These are phyloP conservation scores for Epirrita christyi DNA, from an alignment of 2,888 invertebrate species.

Conservation along the genomic window DNA sequence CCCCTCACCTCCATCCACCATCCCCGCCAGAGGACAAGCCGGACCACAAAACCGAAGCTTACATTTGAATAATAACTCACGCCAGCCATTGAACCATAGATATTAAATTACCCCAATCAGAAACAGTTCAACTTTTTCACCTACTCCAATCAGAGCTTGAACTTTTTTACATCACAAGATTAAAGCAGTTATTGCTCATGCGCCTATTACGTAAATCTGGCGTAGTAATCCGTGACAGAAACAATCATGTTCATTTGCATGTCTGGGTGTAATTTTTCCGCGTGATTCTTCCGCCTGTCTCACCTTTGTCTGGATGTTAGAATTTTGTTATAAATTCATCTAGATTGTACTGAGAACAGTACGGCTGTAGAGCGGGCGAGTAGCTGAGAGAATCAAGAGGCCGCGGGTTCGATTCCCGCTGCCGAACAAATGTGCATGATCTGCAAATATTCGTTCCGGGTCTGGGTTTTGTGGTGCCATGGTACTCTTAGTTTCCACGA, in stretches of 20 bases:
- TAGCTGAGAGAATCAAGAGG: too few species aligned
- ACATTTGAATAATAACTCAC: conserved; percentile 41
- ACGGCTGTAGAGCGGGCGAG: too few species aligned
- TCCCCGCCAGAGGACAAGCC: conserved; percentile 35
- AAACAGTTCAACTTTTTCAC: conserved; percentile 27
- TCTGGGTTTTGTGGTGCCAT: too few species aligned
- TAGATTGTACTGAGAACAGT: conserved; percentile 23
- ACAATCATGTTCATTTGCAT: conserved; percentile 67
- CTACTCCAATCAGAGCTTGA: conserved; percentile 27
- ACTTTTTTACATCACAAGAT: conserved; percentile 32
- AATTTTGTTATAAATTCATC: conserved; percentile 32
- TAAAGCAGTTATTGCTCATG: conserved; percentile 31
- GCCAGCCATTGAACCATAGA: conserved; percentile 34
- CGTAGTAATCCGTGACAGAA: conserved; percentile 55
- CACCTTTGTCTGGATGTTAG: conserved; percentile 54
- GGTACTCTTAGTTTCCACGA: too few species aligned
- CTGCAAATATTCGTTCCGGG: too few species aligned
- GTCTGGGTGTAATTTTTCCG: conserved; percentile 56
- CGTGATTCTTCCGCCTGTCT: conserved; percentile 61
- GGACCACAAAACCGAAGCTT: conserved; percentile 42
- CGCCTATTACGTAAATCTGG: conserved; percentile 40
- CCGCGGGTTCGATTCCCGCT: too few species aligned
- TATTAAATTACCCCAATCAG: conserved; percentile 38
- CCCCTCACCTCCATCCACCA: conserved; percentile 46
- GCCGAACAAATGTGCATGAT: too few species aligned